Base-by-base conservation (phyloP, 2,888 invertebrate genomes). In the Catocala nupta region DNA sequence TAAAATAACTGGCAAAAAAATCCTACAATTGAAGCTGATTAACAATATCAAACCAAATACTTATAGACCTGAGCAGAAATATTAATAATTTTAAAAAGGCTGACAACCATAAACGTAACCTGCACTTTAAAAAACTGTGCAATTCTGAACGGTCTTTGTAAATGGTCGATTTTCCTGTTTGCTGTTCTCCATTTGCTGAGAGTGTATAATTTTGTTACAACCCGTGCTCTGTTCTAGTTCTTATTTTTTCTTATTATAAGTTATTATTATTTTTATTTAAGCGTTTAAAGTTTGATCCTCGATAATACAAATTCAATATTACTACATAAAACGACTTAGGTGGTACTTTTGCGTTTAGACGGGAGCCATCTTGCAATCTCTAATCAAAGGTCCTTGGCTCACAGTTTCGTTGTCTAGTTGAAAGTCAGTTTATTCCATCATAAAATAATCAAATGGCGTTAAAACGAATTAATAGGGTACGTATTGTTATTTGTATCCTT, bases 391-490 rank as follows among this genome's bases (percentile, higher is more conserved):
- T 96, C 96, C 96, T 96, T 96, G 96, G 96, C 96, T 96, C 96
- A 96, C 96, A 95, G 96, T 96, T 96, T 96, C 96, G 96, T 96
- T 96, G 96, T 96, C 96, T 96, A 96, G 96, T 96, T 95, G 95
- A 95, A 96, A 96, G 95, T 95, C 96, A 96, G 96, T 96, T 95
- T 95, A 95, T 95, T 96, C 95, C 95, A 95, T 95, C 95, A 94
- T 95, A 94, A 95, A 95, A 95, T 94, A 95, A 95, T 95, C 95
- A 96, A 96, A 98, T 98, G 98, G 98, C 98, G 96, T 97, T 98
- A 97, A 98, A 98, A 97, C 97, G 98, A 97, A 98, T 98, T 96
- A 98, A 98, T 96, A 98, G 98, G 98, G 97, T 97, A 96, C 92
- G 96, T 96, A 94, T 91, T 87, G 82, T 82, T 78, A 77, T 77